These are phyloP conservation scores for Nothura maculosa DNA, from an alignment of 2,797 vertebrate species.

Conservation along the genomic window DNA sequence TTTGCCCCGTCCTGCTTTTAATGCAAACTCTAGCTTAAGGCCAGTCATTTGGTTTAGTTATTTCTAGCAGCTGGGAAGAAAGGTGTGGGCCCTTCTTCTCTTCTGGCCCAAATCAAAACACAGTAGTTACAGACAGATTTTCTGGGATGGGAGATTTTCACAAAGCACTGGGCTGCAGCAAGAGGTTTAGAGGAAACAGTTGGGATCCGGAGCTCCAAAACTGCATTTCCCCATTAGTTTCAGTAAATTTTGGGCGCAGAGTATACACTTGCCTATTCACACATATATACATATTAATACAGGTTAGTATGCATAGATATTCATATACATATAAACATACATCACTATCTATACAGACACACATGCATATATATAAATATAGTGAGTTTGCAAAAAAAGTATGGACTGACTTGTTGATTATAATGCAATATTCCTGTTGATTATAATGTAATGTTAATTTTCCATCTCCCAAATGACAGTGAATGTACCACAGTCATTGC, in stretches of 20 bases:
- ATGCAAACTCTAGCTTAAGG: not conserved
- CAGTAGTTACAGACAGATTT: not conserved
- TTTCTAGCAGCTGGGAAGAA: not conserved
- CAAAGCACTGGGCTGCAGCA: not conserved
- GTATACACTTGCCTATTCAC: not conserved
- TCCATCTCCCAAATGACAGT: not conserved
- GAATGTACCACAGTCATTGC: not conserved
- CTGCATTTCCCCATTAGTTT: not conserved
- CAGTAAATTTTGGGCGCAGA: not conserved
- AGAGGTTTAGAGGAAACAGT: not conserved
- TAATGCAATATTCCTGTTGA: not conserved
- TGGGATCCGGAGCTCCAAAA: not conserved
- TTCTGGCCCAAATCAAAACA: not conserved
- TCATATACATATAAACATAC: not conserved
- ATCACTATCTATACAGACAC: too few relatives aligned
- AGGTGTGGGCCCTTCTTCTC: not conserved
- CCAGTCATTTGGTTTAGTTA: not conserved
- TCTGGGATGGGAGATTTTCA: not conserved
- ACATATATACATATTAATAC: too few relatives aligned
- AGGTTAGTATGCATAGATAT: not conserved
- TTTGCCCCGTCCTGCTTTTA: not conserved
- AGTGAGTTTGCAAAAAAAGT: not conserved
- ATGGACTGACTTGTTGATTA: not conserved
- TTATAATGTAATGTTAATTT: not conserved
- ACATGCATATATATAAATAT: rapidly evolving